Evolutionary conservation across 2,797 vertebrate species (phyloP), one percentile per base, ranked within the genome.

Genomic region (Eutrigla gurnardus): DNA sequence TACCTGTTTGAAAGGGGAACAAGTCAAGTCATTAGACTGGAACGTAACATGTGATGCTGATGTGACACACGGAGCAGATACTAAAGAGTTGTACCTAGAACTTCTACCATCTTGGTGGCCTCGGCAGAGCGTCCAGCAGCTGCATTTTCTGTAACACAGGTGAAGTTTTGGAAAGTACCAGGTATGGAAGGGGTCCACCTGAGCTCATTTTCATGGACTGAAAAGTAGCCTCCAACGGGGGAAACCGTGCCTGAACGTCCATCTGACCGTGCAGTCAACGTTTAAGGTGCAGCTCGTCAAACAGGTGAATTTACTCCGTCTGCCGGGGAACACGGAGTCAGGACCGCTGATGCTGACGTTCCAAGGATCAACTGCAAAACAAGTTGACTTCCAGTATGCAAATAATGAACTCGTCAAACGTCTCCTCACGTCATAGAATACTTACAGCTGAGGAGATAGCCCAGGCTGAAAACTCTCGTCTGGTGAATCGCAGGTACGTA

Each of bases 101-200:
- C 87, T 69, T 86, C 70, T 2, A 89, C 81, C 52, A 10, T 78
- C 37, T 85, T 89, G 14, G 78, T 86, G 66, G 65, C 75, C 57
- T 88, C 65, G 11, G 75, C 78, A 32, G 78, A 82, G 49, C 47
- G 70, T 72, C 78, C 70, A 45, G 45, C 71, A 12, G 73, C 77
- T 68, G 2, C 6, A 39, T 90, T 90, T 70, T 86, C 71, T 4
- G 69, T 84, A 39, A 90, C 11, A n/a, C 86, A 90, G 42, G 76
- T 88, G n/a, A 89, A 75, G 73, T 82, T 89, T 40, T 85, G 88
- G 60, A 79, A 80, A 1, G 62, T 67, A 13, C 82, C 66, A 0
- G 81, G 46, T 40, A 32, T 65, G 5, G 71, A 79, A 7, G 87
- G 84, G 12, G 47, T 83, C 88, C 88, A 91, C 40, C 0, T 76